These are phyloP conservation scores for Takifugu flavidus DNA, from an alignment of 2,113 vertebrate genomes.

Conservation along the genomic window DNA sequence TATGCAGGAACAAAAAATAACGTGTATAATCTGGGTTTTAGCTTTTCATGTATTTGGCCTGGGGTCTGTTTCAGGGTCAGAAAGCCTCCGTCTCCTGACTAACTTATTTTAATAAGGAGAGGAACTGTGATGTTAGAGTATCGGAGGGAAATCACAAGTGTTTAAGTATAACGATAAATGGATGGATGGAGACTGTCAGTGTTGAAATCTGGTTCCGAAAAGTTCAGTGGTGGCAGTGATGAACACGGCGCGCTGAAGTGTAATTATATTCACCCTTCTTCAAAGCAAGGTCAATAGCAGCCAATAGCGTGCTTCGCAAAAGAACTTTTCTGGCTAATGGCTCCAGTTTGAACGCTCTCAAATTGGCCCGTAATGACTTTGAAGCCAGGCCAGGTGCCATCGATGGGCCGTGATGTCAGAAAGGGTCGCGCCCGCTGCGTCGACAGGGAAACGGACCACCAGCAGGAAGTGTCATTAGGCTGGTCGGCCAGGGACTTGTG, in stretches of 20 bases:
- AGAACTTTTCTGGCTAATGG: conserved; percentile 46
- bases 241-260: conserved; percentile 25
- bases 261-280: conserved; percentile 49
- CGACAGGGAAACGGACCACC: conserved; percentile 15
- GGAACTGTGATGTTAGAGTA: background rate
- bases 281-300: conserved; percentile 24
- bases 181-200: too few relatives aligned
- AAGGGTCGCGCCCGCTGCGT: conserved; percentile 25
- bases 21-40: background rate
- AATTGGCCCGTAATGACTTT: conserved; percentile 56
- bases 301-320: conserved; percentile 25
- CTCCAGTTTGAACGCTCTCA: conserved; percentile 54
- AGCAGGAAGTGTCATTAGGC: conserved; percentile 15
- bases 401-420: conserved; percentile 41
- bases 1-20: background rate
- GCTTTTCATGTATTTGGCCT: conserved; percentile 4
- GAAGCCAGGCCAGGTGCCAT: conserved; percentile 52
- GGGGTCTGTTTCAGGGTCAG: conserved; percentile 3
- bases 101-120: too few relatives aligned
- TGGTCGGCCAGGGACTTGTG: background rate
- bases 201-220: too few relatives aligned
- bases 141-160: too few relatives aligned
- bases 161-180: too few relatives aligned
- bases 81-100: background rate
- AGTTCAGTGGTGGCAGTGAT: background rate